These are phyloP conservation scores for Sebastes fasciatus DNA, from an alignment of 2,113 vertebrate species.

Conservation along the genomic window DNA sequence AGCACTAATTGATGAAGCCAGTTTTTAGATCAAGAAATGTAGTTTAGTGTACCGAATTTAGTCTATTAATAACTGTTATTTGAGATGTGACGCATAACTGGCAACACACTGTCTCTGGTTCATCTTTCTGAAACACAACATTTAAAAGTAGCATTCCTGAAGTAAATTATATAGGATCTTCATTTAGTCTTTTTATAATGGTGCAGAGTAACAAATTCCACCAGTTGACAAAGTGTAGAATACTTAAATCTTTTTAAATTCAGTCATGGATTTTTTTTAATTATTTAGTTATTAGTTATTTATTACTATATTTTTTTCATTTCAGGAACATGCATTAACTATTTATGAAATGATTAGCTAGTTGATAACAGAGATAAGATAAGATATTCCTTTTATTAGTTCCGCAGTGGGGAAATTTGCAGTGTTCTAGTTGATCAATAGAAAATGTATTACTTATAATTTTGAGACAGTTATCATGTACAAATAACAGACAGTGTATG, in stretches of 20 bases:
- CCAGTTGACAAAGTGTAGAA: not conserved
- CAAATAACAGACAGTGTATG: not conserved
- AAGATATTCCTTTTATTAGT: too few relatives aligned
- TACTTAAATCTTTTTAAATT: not conserved
- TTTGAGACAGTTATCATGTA: not conserved
- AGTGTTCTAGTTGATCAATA: not conserved
- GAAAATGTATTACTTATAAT: not conserved
- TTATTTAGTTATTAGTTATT: too few relatives aligned
- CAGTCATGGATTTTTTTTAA: not conserved
- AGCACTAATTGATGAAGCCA: constrained; percentile 32
- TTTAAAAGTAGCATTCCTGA: too few relatives aligned
- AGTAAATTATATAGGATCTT: too few relatives aligned
- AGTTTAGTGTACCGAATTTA: constrained; percentile 6
- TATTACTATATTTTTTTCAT: not conserved
- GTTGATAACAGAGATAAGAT: not conserved
- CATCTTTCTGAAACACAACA: not conserved
- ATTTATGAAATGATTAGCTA: not conserved
- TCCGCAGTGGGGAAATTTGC: too few relatives aligned
- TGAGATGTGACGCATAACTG: not conserved
- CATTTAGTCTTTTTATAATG: too few relatives aligned
- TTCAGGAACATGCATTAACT: not conserved
- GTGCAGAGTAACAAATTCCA: not conserved
- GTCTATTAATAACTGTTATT: not conserved
- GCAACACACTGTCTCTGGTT: not conserved
- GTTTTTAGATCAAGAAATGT: constrained; percentile 29